Base-by-base conservation (phyloP, 2,113 vertebrate species). In the Myotis yumanensis region DNA sequence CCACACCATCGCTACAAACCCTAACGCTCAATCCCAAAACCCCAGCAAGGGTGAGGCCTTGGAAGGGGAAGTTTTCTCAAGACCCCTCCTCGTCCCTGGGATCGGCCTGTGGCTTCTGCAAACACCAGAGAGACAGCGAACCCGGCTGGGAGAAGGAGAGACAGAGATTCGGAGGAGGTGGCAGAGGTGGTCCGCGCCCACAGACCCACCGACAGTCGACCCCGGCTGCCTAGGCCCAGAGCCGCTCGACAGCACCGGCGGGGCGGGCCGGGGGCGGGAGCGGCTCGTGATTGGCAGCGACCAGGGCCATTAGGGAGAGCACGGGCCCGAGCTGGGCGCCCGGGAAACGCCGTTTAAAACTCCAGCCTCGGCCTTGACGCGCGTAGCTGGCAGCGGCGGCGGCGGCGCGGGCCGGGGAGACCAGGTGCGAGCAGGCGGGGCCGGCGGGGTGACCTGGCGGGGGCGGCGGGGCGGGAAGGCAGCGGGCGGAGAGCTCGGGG, bases 311-410 rank as follows among this genome's bases (percentile, higher is more conserved):
- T 98, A 95, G 98, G 82, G 98, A 98, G 97, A 98, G 80, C 94
- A 95, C 96, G 89, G 98, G 98, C 97, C 98, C 97, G 97, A 85
- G 96, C 96, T 73, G 86, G 92, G 98, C 97, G 97, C 98, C 97
- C 93, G 98, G 96, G 98, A 98, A 98, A 98, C 97, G 98, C 98
- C 83, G 98, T 98, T 98, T 99, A 99, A 99, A 99, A 99, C 99
- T 99, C 98, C 98, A 97, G 98, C 97, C 98, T 96, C 97, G 96
- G 98, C 95, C 83, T 62, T 96, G 66, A 95, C 91, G 98, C 98
- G 98, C 97, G 98, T 98, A 98, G 98, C 99, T 99, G 99, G 99
- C 98, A 98, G 99, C 98, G 97, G 96, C 96, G 80, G 97, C 88
- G 16, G 90, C 90, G 62, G 95, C 52, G 66, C 97, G 91, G 98